Evolutionary conservation across 2,888 invertebrate genomes (phyloP).

Genomic region (Cataglyphis livida): DNA sequence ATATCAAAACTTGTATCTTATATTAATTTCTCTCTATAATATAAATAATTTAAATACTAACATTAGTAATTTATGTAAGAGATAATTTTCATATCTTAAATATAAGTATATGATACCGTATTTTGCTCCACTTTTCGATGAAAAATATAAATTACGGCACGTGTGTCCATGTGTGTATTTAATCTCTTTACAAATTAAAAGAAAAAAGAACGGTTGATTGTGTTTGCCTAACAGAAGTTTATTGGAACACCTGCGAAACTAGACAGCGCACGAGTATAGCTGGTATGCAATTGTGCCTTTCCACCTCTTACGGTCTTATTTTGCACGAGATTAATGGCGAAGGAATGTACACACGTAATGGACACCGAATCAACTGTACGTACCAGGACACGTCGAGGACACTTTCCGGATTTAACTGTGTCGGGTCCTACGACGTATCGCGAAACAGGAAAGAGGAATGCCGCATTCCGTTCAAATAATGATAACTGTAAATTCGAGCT

Average conservation of each 20-base stretch:
- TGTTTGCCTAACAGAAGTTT: conserved; percentile 13
- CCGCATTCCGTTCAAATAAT: conserved; percentile 75
- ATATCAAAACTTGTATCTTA: not conserved
- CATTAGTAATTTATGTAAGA: not conserved
- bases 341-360: conserved; percentile 51
- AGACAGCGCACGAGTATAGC: conserved; percentile 12
- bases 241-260: conserved; percentile 44
- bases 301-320: conserved; percentile 24
- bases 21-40: too few species aligned
- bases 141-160: not conserved
- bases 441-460: conserved; percentile 67
- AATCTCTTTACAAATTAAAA: not conserved
- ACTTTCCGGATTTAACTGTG: conserved; percentile 61
- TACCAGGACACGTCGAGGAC: conserved; percentile 47
- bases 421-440: conserved; percentile 18
- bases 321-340: conserved; percentile 51
- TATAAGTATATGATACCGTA: not conserved
- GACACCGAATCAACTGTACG: conserved; percentile 47
- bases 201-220: conserved; percentile 8
- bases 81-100: not conserved
- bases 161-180: not conserved
- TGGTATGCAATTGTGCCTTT: conserved; percentile 32
- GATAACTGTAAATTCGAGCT: conserved; percentile 75
- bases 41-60: not conserved
- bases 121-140: not conserved